Conservation (phyloP, 2,113 vertebrate genomes). For the Gnathonemus echidnorhynchus region DNA sequence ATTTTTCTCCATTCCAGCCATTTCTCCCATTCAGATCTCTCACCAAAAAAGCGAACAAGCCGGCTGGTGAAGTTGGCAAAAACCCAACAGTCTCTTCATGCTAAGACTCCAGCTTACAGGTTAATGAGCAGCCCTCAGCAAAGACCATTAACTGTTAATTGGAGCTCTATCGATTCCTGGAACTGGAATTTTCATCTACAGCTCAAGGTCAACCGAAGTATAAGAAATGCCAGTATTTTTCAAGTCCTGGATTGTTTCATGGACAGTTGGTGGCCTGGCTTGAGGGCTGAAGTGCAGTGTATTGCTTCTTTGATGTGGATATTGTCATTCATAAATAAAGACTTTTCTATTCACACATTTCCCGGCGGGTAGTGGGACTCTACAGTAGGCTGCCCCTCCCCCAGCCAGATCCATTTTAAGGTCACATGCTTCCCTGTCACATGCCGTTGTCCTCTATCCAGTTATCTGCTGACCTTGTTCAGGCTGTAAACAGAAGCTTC, state of each 20-base stretch:
- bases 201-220: constrained; percentile 42
- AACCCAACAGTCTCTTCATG: neutral
- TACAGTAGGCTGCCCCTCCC: neutral
- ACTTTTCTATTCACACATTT: neutral
- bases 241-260: neutral
- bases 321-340: constrained; percentile 5
- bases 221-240: constrained; percentile 30
- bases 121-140: neutral
- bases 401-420: neutral
- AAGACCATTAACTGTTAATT: neutral
- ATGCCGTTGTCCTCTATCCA: neutral
- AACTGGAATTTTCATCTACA: constrained; percentile 11
- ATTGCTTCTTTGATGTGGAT: neutral
- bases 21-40: neutral
- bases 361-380: neutral
- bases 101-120: neutral
- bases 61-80: neutral
- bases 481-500: neutral
- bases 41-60: neutral
- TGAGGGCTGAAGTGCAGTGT: neutral
- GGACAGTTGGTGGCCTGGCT: neutral
- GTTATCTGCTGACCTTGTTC: neutral
- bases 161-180: constrained; percentile 39
- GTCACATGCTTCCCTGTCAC: neutral
- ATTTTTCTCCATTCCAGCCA: neutral